A percentile compares a stretch with the other conserved stretches of the same genome.
Evolutionary conservation across 2,888 invertebrate species (phyloP).

Genomic region (Thereva unica): DNA sequence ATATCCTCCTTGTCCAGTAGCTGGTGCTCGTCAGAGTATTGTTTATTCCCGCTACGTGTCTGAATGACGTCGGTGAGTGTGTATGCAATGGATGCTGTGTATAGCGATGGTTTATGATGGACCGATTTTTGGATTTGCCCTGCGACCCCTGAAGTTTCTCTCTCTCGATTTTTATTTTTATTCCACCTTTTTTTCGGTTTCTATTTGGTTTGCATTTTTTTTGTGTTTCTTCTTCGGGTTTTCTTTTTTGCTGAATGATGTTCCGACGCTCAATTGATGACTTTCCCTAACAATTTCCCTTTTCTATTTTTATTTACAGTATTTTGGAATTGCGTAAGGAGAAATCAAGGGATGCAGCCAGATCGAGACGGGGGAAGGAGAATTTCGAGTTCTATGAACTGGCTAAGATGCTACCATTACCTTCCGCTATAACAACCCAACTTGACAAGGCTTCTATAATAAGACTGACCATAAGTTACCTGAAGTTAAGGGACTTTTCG

Average conservation of each 20-base stretch:
- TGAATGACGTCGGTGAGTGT: slow-evolving; percentile 1
- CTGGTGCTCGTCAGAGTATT: slow-evolving; percentile 24
- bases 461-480: slow-evolving; percentile 93
- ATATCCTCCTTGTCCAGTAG: slow-evolving; percentile 9
- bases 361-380: slow-evolving; percentile 90
- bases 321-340: slow-evolving; percentile 92
- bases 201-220: slow-evolving; percentile 35
- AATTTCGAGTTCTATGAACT: slow-evolving; percentile 96
- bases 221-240: slow-evolving; percentile 24
- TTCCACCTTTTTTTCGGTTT: slow-evolving; percentile 32
- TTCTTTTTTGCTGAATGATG: slow-evolving; percentile 25
- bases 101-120: slow-evolving; percentile 31
- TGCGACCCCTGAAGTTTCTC: slow-evolving; percentile 3
- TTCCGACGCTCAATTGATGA: slow-evolving; percentile 24
- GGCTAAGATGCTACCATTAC: slow-evolving; percentile 90
- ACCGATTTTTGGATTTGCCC: slow-evolving; percentile 4
- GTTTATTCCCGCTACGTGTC: slow-evolving; percentile 39
- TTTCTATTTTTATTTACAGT: slow-evolving; percentile 65
- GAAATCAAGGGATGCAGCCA: slow-evolving; percentile 90
- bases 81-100: neutral
- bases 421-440: slow-evolving; percentile 90
- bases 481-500: slow-evolving; percentile 92
- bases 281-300: slow-evolving; percentile 40
- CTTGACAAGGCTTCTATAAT: slow-evolving; percentile 96
- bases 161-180: slow-evolving; percentile 37